phyloP scores from a whole-genome alignment of 2,113 vertebrate genomes.

The Ammodytes marinus region DNA sequence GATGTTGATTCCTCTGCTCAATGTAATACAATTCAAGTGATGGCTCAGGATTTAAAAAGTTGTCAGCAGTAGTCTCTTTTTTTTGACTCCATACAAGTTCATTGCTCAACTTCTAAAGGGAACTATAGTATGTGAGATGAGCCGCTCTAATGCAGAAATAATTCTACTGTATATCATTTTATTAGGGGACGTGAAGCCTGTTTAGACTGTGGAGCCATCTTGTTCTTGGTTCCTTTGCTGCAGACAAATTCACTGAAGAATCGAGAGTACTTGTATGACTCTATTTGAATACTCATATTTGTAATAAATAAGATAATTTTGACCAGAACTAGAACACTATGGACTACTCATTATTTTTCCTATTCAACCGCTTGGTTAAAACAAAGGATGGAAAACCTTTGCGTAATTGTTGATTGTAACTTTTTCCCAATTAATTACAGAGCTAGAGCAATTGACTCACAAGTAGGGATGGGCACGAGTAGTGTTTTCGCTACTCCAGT shows the following conservation, averaged over 20 bases:
- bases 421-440: too few relatives aligned
- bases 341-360: not conserved
- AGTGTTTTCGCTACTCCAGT: too few relatives aligned
- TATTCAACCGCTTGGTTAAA: too few relatives aligned
- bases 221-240: not conserved
- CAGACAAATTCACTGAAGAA: not conserved
- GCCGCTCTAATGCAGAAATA: too few relatives aligned
- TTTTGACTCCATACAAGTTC: not conserved
- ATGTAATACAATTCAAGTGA: too few relatives aligned
- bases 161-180: not conserved
- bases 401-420: too few relatives aligned
- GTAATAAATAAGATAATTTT: slow-evolving; percentile 47
- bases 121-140: not conserved
- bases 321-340: slow-evolving; percentile 12
- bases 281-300: slow-evolving; percentile 39
- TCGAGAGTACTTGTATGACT: not conserved
- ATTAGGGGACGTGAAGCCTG: not conserved
- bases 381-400: too few relatives aligned
- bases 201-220: not conserved
- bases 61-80: not conserved
- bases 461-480: too few relatives aligned
- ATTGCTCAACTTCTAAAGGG: not conserved
- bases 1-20: not conserved
- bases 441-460: too few relatives aligned
- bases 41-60: too few relatives aligned